A percentile compares a stretch with the other conserved stretches of the same genome.
Evolutionary conservation across 1,140 invertebrate species (phyloP).

Genomic region (Diachasmimorpha longicaudata): DNA sequence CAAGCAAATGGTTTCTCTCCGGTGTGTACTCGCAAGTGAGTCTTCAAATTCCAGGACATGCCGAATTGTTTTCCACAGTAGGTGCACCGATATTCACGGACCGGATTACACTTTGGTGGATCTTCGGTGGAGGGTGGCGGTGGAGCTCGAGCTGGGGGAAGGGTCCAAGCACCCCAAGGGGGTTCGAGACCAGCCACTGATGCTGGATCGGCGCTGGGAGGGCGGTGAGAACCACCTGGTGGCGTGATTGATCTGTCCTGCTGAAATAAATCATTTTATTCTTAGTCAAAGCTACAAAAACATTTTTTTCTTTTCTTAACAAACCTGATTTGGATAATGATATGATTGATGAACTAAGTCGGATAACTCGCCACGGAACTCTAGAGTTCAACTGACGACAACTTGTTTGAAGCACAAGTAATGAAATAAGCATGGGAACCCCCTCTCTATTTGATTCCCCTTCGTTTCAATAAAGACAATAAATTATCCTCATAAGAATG

Average conservation of each 20-base stretch:
- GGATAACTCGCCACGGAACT: too few relatives aligned
- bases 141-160: conserved; percentile 69
- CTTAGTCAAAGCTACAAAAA: too few relatives aligned
- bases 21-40: conserved; percentile 82
- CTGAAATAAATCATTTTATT: conserved; percentile 22
- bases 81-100: conserved; percentile 82
- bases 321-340: too few relatives aligned
- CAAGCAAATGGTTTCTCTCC: conserved; percentile 88
- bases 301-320: not conserved
- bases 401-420: too few relatives aligned
- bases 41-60: conserved; percentile 89
- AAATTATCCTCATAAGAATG: too few relatives aligned
- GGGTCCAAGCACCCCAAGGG: conserved; percentile 72
- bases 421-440: too few relatives aligned
- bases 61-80: conserved; percentile 89
- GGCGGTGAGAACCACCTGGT: conserved; percentile 68
- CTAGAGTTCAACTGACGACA: too few relatives aligned
- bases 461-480: too few relatives aligned
- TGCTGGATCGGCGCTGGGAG: conserved; percentile 71
- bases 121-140: conserved; percentile 65
- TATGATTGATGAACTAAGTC: too few relatives aligned
- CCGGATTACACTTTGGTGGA: conserved; percentile 66
- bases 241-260: conserved; percentile 65
- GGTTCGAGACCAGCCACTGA: conserved; percentile 57
- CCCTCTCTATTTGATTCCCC: too few relatives aligned